phyloP scores from a whole-genome alignment of 2,888 invertebrate species.

The Cantharis rustica region DNA sequence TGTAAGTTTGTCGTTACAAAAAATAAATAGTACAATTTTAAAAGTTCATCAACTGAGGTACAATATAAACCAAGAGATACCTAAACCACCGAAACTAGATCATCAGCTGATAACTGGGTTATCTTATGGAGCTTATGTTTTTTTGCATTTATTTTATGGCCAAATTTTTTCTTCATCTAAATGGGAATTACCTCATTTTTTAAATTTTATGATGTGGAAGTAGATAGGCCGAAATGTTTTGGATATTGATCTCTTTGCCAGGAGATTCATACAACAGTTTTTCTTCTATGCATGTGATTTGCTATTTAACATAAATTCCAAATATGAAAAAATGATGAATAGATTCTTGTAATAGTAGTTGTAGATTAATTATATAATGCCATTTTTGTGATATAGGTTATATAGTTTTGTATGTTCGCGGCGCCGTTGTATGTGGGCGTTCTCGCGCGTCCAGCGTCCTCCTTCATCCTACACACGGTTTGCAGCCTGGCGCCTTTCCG shows the following conservation, averaged over 20 bases:
- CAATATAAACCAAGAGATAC: neutral
- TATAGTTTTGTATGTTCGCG: conserved; percentile 36
- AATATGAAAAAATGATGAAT: neutral
- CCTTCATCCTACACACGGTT: conserved; percentile 28
- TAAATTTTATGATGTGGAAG: neutral
- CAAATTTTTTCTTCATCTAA: neutral
- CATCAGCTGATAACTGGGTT: neutral
- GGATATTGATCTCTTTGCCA: neutral
- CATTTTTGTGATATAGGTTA: conserved; percentile 23
- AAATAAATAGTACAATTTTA: neutral
- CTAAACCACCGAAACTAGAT: neutral
- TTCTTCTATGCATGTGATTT: neutral
- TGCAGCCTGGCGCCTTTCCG: conserved; percentile 35
- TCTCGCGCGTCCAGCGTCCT: conserved; percentile 34
- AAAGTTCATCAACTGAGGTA: neutral
- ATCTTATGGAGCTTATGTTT: neutral
- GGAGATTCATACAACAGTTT: neutral
- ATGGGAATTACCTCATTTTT: neutral
- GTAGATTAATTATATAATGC: conserved; percentile 5
- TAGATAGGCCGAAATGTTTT: neutral
- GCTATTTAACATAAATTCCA: neutral
- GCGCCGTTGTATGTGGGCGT: conserved; percentile 36
- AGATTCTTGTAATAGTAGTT: neutral
- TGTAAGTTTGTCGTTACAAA: neutral
- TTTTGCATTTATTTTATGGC: neutral